A percentile compares a stretch with the other conserved stretches of the same genome.
Evolutionary conservation across 2,888 invertebrate species (phyloP).

Genomic region (Morpho helenor): DNA sequence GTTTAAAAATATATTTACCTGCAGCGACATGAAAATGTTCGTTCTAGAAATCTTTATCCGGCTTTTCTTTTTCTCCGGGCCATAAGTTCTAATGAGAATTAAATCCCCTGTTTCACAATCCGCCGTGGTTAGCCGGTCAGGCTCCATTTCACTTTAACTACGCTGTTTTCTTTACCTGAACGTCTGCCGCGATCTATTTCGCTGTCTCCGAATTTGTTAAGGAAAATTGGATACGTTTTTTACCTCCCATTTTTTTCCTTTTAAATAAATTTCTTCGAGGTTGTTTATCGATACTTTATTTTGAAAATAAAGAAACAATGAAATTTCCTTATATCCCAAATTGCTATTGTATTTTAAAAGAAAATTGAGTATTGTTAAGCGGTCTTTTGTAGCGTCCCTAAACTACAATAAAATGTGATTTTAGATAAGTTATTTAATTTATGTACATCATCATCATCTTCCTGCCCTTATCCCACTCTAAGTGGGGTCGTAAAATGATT

Average conservation of each 20-base stretch:
- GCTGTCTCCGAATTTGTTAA: conserved; percentile 27
- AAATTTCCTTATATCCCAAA: too few species aligned
- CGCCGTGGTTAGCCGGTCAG: conserved; percentile 21
- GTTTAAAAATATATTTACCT: neutral
- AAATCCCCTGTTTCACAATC: conserved; percentile 23
- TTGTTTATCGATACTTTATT: too few species aligned
- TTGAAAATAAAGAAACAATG: too few species aligned
- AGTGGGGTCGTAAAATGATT: too few species aligned
- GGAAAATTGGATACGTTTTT: conserved; percentile 28
- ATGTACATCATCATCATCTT: too few species aligned
- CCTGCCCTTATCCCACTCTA: too few species aligned
- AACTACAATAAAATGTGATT: too few species aligned
- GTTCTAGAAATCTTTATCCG: conserved; percentile 8
- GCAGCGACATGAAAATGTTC: conserved; percentile 1
- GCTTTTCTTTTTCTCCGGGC: conserved; percentile 12
- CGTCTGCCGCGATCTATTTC: conserved; percentile 26
- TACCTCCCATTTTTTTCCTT: conserved; percentile 18
- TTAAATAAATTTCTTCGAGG: conserved; percentile 21
- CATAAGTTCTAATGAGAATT: conserved; percentile 25
- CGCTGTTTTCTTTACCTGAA: conserved; percentile 27
- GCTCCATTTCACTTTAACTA: conserved; percentile 27
- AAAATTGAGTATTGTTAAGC: too few species aligned
- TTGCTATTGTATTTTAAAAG: too few species aligned
- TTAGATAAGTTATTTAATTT: too few species aligned
- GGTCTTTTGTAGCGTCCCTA: too few species aligned